Evolutionary conservation across 2,888 invertebrate species (phyloP), one percentile per base, ranked within the genome.

Genomic region (Coleophora flavipennella): DNA sequence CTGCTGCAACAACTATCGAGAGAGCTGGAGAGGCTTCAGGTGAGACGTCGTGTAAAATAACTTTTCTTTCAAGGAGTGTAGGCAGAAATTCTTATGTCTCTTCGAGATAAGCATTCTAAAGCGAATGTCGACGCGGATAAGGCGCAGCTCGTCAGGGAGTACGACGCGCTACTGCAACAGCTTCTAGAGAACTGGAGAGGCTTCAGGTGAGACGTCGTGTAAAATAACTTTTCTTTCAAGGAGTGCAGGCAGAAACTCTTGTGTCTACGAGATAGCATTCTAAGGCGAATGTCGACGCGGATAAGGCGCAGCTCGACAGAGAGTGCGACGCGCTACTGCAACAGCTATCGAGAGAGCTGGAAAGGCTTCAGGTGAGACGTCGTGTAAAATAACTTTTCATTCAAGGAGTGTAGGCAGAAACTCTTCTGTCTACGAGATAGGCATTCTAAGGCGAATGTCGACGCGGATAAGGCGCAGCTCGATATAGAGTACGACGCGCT

Each of bases 41-140:
- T 44, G 29, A 29, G 20, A 20, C 6, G 20, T 20, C 20, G 20
- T 6, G 3, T 20, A 3, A 20, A 6, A 4, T 20, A 6, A 20
- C 20, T 20, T 3, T 20, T n/a, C n/a, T n/a, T n/a, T n/a, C n/a
- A n/a, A n/a, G n/a, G n/a, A n/a, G n/a, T n/a, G n/a, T n/a, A n/a
- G n/a, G n/a, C n/a, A n/a, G n/a, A n/a, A n/a, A n/a, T n/a, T n/a
- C n/a, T n/a, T n/a, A n/a, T n/a, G n/a, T n/a, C n/a, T n/a, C n/a
- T n/a, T n/a, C n/a, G n/a, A n/a, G n/a, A n/a, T n/a, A n/a, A n/a
- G 73, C 92, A 93, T 60, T 97, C 97, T 85, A 93, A 95, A 77
- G 91, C 94, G 60, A 99, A 99, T 83, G 95, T 99, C 91, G 98
- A 99, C 67, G 93, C 93, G 60, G 96, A 99, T 81, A 97, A 98